Evolutionary conservation across 2,888 invertebrate genomes (phyloP).

Genomic region (Ommatoiulus sabulosus): DNA sequence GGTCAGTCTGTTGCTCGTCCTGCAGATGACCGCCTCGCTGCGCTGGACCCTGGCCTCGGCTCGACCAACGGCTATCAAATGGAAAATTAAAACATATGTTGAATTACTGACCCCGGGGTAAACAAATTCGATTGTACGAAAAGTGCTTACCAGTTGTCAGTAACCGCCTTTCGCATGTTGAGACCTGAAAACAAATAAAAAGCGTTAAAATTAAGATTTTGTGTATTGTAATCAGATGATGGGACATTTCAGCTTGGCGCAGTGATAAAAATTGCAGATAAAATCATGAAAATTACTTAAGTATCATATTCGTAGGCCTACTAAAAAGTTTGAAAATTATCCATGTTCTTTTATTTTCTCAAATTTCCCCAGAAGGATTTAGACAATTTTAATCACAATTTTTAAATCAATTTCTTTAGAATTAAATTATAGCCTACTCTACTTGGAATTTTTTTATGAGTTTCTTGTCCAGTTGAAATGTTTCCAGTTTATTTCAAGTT

Average conservation of each 20-base stretch:
- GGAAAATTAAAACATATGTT: neutral
- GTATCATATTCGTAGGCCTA: too few relatives aligned
- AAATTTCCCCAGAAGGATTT: too few relatives aligned
- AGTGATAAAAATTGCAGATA: neutral
- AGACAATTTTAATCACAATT: too few relatives aligned
- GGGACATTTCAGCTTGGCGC: too few relatives aligned
- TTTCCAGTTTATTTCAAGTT: too few relatives aligned
- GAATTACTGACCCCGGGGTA: neutral
- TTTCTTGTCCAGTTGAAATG: too few relatives aligned
- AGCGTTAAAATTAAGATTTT: neutral
- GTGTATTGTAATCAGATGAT: neutral
- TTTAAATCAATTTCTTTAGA: too few relatives aligned
- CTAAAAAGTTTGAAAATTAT: too few relatives aligned
- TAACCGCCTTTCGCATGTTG: neutral
- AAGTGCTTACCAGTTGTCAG: conserved; percentile 5
- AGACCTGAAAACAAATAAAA: neutral
- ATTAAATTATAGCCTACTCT: too few relatives aligned
- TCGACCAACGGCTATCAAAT: neutral
- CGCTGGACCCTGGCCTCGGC: neutral
- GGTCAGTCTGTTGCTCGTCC: conserved; percentile 24
- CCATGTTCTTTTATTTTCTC: too few relatives aligned
- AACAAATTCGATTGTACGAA: neutral
- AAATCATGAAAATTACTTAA: too few relatives aligned
- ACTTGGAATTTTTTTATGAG: too few relatives aligned
- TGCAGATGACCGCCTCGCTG: conserved; percentile 12